phyloP scores from a whole-genome alignment of 1,140 invertebrate species.

The Heliconius nattereri region DNA sequence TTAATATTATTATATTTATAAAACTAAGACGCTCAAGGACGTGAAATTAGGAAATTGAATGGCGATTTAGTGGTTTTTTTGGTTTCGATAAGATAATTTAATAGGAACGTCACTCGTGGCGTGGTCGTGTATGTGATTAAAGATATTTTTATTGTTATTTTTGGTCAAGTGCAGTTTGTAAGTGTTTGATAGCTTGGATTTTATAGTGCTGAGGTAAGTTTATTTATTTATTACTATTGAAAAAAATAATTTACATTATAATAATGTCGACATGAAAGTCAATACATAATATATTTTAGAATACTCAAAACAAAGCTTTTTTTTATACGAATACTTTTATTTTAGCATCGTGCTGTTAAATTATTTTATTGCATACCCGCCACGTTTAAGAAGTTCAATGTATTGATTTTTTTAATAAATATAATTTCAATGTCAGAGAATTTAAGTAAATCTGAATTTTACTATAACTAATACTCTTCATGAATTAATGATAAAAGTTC shows the following conservation, averaged over 20 bases:
- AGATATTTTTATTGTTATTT: conserved; percentile 43
- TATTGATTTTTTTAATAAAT: neutral
- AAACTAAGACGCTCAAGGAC: conserved; percentile 49
- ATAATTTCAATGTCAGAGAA: neutral
- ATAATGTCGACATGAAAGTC: too few relatives aligned
- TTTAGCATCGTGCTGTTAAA: conserved; percentile 4
- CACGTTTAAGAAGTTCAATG: neutral
- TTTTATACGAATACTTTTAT: neutral
- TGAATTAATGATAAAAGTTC: too few relatives aligned
- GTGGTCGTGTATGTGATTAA: conserved; percentile 57
- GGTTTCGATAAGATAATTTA: conserved; percentile 66
- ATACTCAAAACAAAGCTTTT: conserved; percentile 1
- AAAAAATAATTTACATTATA: too few relatives aligned
- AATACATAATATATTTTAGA: too few relatives aligned
- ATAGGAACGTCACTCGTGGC: conserved; percentile 42
- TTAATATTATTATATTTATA: neutral
- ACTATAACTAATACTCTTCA: too few relatives aligned
- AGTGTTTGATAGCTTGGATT: conserved; percentile 61
- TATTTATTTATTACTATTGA: neutral
- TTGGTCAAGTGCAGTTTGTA: conserved; percentile 55
- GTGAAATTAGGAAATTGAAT: conserved; percentile 55
- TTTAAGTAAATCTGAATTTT: neutral
- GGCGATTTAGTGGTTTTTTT: conserved; percentile 52
- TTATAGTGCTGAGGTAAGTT: conserved; percentile 55
- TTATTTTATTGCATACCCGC: conserved; percentile 23